Conservation (phyloP, 2,888 invertebrate species). For the Synergus japonicus region DNA sequence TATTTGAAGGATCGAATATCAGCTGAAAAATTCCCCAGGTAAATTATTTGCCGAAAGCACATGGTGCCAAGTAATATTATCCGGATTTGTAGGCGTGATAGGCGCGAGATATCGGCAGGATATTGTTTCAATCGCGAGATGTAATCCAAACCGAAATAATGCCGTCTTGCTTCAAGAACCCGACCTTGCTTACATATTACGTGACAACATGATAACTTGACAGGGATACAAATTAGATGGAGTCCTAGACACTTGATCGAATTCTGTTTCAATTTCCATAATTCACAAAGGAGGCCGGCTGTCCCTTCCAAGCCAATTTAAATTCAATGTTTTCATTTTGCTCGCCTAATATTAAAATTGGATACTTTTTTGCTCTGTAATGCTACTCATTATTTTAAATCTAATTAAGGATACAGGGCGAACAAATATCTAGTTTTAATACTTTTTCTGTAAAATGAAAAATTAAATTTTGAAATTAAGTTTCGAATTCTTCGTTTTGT, state of each 20-base stretch:
- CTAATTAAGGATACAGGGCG: no score
- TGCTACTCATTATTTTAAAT: no score
- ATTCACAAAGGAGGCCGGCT: background rate
- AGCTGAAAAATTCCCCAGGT: background rate
- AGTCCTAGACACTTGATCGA: slow-evolving; percentile 1
- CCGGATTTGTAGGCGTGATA: background rate
- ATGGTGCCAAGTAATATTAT: slow-evolving; percentile 16
- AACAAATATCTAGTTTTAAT: no score
- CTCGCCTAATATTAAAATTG: no score
- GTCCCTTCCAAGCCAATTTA: background rate
- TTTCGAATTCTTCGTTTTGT: no score
- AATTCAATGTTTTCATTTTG: no score
- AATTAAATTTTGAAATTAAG: no score
- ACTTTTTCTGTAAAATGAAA: background rate
- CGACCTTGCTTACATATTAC: slow-evolving; percentile 60
- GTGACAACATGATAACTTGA: background rate
- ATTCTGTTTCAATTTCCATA: background rate
- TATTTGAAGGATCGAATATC: background rate
- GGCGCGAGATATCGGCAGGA: slow-evolving; percentile 58
- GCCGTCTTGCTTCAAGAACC: slow-evolving; percentile 55
- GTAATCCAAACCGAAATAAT: slow-evolving; percentile 65
- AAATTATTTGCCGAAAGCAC: background rate
- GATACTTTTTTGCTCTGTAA: no score
- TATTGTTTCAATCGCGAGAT: slow-evolving; percentile 66
- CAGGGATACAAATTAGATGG: background rate